Percentiles rank a stretch among this genome's conserved stretches.
Conservation (phyloP, 2,113 vertebrate species). For the Haemorhous mexicanus region DNA sequence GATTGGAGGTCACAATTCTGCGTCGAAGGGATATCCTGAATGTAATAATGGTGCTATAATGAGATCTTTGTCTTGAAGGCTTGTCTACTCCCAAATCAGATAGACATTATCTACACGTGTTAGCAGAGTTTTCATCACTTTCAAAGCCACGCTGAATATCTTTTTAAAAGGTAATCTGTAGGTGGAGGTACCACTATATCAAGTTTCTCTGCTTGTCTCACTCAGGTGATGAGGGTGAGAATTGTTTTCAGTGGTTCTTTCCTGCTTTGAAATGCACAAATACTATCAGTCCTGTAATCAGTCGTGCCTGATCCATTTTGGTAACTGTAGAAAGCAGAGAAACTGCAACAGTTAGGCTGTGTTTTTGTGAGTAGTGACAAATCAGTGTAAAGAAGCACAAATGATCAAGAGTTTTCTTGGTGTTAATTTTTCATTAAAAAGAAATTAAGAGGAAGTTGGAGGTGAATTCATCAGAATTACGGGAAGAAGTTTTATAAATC, state of each 20-base stretch:
- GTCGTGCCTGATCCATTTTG: neutral
- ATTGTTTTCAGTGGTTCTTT: neutral
- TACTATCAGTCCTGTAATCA: neutral
- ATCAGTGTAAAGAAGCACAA: neutral
- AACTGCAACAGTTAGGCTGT: neutral
- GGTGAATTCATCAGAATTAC: neutral
- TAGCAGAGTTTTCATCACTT: neutral
- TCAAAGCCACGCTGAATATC: neutral
- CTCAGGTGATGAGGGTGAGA: neutral
- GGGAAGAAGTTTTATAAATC: neutral
- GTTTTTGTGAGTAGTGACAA: neutral
- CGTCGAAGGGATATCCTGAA: neutral
- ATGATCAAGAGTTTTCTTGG: neutral
- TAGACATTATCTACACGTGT: neutral
- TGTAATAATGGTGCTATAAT: neutral
- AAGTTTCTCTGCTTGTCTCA: neutral
- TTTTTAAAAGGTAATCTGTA: neutral
- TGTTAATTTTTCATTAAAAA: neutral
- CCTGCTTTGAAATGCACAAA: neutral
- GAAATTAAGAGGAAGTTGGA: neutral
- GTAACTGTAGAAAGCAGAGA: neutral
- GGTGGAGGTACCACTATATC: neutral
- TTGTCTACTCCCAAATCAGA: neutral
- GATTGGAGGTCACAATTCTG: neutral
- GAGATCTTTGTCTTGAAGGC: neutral